phyloP scores from a whole-genome alignment of 2,797 vertebrate species.

The Myripristis jacobus region DNA sequence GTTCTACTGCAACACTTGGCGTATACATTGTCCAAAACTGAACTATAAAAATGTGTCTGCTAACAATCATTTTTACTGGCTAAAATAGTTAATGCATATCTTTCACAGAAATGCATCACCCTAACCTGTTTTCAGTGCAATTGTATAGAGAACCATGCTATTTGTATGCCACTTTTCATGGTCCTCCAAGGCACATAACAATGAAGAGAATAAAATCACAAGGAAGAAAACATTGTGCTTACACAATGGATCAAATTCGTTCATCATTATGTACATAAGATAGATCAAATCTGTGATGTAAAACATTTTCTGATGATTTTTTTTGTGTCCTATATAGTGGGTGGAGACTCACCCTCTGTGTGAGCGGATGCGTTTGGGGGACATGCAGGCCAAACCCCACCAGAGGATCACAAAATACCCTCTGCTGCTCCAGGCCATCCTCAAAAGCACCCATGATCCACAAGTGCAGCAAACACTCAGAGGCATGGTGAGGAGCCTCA shows the following conservation, averaged over 20 bases:
- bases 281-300: not conserved
- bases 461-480: slow-evolving; percentile 67
- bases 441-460: slow-evolving; percentile 80
- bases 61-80: not conserved
- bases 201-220: too few species aligned
- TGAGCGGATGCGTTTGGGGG: slow-evolving; percentile 85
- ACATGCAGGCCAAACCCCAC: slow-evolving; percentile 90
- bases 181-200: too few species aligned
- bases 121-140: not conserved
- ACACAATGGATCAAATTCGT: too few species aligned
- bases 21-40: too few species aligned
- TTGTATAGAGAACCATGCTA: not conserved
- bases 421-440: slow-evolving; percentile 86
- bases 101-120: not conserved
- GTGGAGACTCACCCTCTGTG: slow-evolving; percentile 86
- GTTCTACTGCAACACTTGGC: not conserved
- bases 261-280: too few species aligned
- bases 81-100: not conserved
- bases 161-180: slow-evolving; percentile 3
- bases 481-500: slow-evolving; percentile 79
- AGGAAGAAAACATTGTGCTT: too few species aligned
- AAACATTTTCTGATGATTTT: not conserved
- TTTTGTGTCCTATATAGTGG: slow-evolving; percentile 79
- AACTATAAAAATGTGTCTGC: not conserved
- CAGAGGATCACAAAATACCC: slow-evolving; percentile 91